Conservation (phyloP, 2,797 vertebrate species). For the Lagorchestes hirsutus region DNA sequence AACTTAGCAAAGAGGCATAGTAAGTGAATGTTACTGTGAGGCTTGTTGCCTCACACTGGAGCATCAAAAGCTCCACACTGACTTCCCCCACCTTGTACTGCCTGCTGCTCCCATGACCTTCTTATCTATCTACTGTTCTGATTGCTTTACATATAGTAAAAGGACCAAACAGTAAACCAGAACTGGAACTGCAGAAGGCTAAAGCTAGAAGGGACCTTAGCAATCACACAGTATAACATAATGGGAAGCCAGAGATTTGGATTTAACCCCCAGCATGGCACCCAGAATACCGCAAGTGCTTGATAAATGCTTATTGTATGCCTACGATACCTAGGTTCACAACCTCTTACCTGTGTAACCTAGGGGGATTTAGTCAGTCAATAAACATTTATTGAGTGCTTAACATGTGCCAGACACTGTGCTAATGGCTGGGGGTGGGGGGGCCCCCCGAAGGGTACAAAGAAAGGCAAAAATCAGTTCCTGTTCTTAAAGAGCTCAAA, state of each 20-base stretch:
- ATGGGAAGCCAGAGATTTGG: not conserved
- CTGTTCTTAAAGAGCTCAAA: not conserved
- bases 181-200: not conserved
- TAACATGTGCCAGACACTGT: not conserved
- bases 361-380: not conserved
- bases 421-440: not conserved
- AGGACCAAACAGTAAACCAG: not conserved
- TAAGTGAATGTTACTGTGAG: not conserved
- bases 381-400: not conserved
- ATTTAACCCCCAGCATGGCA: not conserved
- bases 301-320: not conserved
- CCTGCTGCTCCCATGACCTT: not conserved
- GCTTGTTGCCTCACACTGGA: not conserved
- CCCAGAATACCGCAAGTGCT: not conserved
- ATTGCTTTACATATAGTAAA: not conserved
- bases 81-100: not conserved
- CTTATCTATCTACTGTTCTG: not conserved
- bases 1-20: not conserved
- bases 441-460: not conserved
- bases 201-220: not conserved
- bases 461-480: not conserved
- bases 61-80: not conserved
- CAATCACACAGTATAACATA: not conserved
- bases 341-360: not conserved
- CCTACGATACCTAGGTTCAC: not conserved